These are phyloP conservation scores for Elephantulus edwardii DNA, from an alignment of 2,113 vertebrate species.

Conservation along the genomic window DNA sequence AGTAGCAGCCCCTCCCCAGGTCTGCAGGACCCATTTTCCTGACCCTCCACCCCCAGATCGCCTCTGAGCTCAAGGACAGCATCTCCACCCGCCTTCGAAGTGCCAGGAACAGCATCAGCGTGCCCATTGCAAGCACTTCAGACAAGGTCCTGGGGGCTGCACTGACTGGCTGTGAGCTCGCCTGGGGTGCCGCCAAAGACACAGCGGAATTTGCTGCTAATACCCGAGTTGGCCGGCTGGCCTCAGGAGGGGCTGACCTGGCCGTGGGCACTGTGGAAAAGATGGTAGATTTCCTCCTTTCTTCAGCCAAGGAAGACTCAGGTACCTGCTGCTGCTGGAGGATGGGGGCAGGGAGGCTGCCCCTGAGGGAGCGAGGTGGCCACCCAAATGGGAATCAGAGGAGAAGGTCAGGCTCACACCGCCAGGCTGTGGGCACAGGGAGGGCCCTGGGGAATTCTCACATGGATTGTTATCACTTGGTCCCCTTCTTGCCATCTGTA, in stretches of 20 bases:
- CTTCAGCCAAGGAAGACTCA: slow-evolving; percentile 77
- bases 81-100: slow-evolving; percentile 82
- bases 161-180: slow-evolving; percentile 73
- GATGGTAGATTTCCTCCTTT: slow-evolving; percentile 83
- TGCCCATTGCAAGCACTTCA: slow-evolving; percentile 77
- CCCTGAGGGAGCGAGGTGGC: neutral
- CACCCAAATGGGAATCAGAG: neutral
- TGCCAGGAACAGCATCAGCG: slow-evolving; percentile 82
- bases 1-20: neutral
- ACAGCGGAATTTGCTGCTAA: slow-evolving; percentile 76
- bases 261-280: slow-evolving; percentile 84
- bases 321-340: slow-evolving; percentile 68
- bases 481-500: too few relatives aligned
- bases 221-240: slow-evolving; percentile 82
- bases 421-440: neutral
- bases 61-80: slow-evolving; percentile 84
- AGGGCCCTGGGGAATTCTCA: neutral
- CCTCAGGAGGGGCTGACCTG: slow-evolving; percentile 78
- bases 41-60: slow-evolving; percentile 74
- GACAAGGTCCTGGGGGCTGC: slow-evolving; percentile 82
- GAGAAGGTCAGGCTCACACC: neutral
- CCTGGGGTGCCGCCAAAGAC: slow-evolving; percentile 77
- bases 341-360: neutral
- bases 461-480: neutral
- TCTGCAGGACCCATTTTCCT: neutral